Conservation (phyloP, 2,113 vertebrate species). For the Theristicus caerulescens region DNA sequence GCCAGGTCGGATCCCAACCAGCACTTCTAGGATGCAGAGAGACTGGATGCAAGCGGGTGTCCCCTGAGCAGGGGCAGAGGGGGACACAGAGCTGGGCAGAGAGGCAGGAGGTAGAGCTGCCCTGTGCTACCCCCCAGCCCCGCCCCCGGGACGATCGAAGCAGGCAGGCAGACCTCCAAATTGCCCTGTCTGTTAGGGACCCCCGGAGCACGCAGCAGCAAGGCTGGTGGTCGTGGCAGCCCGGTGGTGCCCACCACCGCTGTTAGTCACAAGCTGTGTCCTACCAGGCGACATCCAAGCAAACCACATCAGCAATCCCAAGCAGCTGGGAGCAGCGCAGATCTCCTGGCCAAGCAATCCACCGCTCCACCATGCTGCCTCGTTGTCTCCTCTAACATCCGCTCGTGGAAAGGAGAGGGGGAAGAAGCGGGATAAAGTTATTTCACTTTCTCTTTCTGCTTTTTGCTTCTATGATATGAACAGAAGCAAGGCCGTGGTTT, state of each 20-base stretch:
- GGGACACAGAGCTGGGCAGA: neutral
- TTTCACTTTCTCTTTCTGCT: neutral
- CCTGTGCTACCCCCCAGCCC: neutral
- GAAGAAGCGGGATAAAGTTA: neutral
- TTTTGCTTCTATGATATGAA: neutral
- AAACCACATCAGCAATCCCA: neutral
- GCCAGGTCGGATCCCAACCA: accelerated
- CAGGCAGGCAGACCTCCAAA: accelerated
- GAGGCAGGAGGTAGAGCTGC: neutral
- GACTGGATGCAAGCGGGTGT: neutral
- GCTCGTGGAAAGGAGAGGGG: neutral
- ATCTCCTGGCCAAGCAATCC: neutral
- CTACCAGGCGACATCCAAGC: neutral
- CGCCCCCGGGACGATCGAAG: accelerated
- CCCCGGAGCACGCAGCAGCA: accelerated
- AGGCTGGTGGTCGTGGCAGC: neutral
- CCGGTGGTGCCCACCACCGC: neutral
- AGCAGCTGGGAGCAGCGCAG: neutral
- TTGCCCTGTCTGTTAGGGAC: neutral
- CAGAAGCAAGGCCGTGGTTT: neutral
- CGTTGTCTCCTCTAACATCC: conserved; percentile 9
- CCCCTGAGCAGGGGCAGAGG: neutral
- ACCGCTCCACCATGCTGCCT: neutral
- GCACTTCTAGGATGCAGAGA: neutral
- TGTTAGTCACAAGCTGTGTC: accelerated